Conservation (phyloP, 2,113 vertebrate genomes). For the Asarcornis scutulata region DNA sequence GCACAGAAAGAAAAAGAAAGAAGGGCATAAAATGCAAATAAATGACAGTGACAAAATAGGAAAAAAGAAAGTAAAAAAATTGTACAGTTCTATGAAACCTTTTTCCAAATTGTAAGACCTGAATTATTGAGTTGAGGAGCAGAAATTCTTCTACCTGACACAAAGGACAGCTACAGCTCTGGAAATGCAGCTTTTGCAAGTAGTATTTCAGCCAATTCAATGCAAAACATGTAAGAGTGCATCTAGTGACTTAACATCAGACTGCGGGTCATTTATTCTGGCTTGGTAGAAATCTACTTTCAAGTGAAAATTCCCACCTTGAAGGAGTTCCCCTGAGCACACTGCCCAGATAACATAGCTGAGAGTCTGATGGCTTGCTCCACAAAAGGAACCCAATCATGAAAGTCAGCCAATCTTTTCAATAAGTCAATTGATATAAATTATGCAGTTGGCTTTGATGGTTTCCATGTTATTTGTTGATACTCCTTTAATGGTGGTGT, state of each 20-base stretch:
- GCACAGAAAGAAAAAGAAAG: neutral
- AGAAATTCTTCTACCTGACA: neutral
- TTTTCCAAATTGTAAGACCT: neutral
- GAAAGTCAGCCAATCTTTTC: neutral
- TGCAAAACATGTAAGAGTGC: neutral
- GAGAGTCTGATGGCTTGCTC: neutral
- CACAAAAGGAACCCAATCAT: neutral
- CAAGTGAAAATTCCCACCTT: neutral
- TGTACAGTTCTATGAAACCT: neutral
- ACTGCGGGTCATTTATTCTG: neutral
- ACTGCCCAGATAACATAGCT: neutral
- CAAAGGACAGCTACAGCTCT: neutral
- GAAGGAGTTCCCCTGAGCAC: neutral
- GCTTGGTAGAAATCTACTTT: neutral
- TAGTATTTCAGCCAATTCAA: neutral
- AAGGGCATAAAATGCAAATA: neutral
- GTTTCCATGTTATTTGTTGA: conserved; percentile 7
- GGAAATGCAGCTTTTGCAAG: neutral
- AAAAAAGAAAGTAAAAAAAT: neutral
- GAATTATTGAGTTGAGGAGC: fast-evolving
- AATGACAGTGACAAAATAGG: neutral
- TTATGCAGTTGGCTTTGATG: neutral
- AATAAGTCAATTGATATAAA: neutral
- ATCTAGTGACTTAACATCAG: neutral
- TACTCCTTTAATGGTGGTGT: neutral